Evolutionary conservation across 2,797 vertebrate species (phyloP), one percentile per base, ranked within the genome.

Genomic region (Netta rufina): DNA sequence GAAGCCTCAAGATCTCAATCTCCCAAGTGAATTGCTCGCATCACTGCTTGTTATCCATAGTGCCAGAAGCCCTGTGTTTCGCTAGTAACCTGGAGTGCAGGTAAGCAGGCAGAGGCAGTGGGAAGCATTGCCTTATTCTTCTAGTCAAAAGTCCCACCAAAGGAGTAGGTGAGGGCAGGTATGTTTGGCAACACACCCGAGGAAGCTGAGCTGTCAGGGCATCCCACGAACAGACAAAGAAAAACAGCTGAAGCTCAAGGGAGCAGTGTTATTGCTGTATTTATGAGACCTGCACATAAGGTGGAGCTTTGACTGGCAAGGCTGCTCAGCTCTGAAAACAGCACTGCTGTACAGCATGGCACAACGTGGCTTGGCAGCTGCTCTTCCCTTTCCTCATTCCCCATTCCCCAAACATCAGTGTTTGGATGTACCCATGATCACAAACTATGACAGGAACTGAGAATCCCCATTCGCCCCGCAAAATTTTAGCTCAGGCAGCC

Each of bases 71-170:
- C 81, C 87, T 71, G 49, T 92, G 88, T 86, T 91, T 92, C 87
- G 87, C 91, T 71, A 92, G 87, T 85, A 84, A 94, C 82, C 93
- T 81, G 11, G 91, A 93, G 96, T 96, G 95, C 96, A 95, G 80
- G 90, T 95, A 97, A 96, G 96, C 97, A 97, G 96, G 81, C 87
- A 96, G 93, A 97, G 94, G 78, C 77, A 84, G 93, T 93, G 89
- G 83, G 70, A 89, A 96, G 95, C 95, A 89, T 91, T 65, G 89
- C 79, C 90, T 91, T 93, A 64, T 90, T 91, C 76, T 79, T 82
- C 82, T 2, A 84, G 65, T 81, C 81, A 57, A 45, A 89, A 83
- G 86, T 87, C 70, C 86, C 90, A 87, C 84, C 92, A 75, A 87
- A 87, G 70, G 54, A 90, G 81, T 49, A 93, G 91, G 54, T 87